Base-by-base conservation (phyloP, 35 echinoderm and acorn worm genomes). In the Strongylocentrotus purpuratus region DNA sequence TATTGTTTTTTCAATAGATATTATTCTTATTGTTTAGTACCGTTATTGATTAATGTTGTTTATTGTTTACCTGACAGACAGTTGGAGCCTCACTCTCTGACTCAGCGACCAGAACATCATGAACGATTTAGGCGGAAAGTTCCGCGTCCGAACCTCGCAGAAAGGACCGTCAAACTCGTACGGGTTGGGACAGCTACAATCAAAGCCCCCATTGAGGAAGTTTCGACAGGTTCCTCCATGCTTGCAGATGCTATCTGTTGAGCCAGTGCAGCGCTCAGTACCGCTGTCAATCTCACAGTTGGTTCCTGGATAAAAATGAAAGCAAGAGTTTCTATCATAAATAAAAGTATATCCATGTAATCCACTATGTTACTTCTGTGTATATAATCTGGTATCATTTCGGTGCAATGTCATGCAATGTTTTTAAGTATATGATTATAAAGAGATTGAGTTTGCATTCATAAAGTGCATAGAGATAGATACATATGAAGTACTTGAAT, bases 81-180 rank as follows among this genome's bases (percentile, higher is more conserved):
- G 97, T 91, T 97, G 94, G 86, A 99, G 92, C 50, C 98, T 93
- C 46, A 99, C 86, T 92, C 97, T 95, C 71, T 97, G 95, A 46
- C 95, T 97, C 58, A 99, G 90, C 65, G 98, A 96, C 95, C 96
- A 97, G 92, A 99, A 99, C 94, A 96, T 99, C 95, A 99, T 88
- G 95, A 98, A 99, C 14, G 98, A 96, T 33, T 95, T 91, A 13
- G 87, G 94, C 31, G 95, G 96, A 94, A 99, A 99, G 94, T 97
- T 97, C 90, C 98, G 95, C 14, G 98, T 99, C 33, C 97, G 94
- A 87, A 97, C 94, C 91, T 99, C 97, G 71, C 98, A 99, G 59
- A 97, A 97, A 45, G 94, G 96, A 87, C 96, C 97, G 87, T 98
- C 97, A 71, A 94, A 96, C 45, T 97, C 98, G 58, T 94, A 88